These are phyloP conservation scores for Anoura caudifer DNA, from an alignment of 2,113 vertebrate genomes.

Conservation along the genomic window DNA sequence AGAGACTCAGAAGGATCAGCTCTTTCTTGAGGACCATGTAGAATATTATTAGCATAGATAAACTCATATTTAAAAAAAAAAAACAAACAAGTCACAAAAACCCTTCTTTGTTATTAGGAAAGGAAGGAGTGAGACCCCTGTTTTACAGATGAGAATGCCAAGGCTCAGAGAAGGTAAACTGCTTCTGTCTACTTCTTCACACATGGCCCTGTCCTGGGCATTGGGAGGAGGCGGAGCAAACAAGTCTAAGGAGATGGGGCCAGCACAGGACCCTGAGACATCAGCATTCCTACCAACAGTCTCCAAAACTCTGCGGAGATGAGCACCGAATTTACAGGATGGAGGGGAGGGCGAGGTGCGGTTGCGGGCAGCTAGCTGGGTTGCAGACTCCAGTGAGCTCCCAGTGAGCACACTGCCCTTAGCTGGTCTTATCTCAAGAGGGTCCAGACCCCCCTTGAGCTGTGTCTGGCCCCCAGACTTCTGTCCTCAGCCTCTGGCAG, in stretches of 20 bases:
- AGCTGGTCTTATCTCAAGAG: not conserved
- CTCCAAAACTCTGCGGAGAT: not conserved
- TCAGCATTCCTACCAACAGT: not conserved
- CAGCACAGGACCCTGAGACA: too few species aligned
- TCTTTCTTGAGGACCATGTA: constrained; percentile 14
- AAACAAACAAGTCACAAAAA: too few species aligned
- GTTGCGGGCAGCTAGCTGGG: not conserved
- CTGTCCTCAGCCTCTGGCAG: not conserved
- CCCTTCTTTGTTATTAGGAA: not conserved
- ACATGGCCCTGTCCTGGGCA: not conserved
- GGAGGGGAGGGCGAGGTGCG: not conserved
- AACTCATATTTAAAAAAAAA: too few species aligned
- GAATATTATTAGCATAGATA: too few species aligned
- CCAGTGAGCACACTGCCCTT: not conserved
- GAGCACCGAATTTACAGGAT: not conserved
- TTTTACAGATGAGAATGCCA: not conserved
- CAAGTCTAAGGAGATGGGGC: not conserved
- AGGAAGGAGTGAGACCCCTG: not conserved
- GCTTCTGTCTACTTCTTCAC: not conserved
- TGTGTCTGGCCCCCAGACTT: not conserved
- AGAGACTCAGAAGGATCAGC: constrained; percentile 13
- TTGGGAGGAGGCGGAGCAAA: not conserved
- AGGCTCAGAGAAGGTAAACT: not conserved
- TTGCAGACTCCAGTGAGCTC: not conserved
- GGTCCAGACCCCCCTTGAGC: not conserved